phyloP scores from a whole-genome alignment of 1,140 invertebrate genomes.

The Macrostomum lignano region DNA sequence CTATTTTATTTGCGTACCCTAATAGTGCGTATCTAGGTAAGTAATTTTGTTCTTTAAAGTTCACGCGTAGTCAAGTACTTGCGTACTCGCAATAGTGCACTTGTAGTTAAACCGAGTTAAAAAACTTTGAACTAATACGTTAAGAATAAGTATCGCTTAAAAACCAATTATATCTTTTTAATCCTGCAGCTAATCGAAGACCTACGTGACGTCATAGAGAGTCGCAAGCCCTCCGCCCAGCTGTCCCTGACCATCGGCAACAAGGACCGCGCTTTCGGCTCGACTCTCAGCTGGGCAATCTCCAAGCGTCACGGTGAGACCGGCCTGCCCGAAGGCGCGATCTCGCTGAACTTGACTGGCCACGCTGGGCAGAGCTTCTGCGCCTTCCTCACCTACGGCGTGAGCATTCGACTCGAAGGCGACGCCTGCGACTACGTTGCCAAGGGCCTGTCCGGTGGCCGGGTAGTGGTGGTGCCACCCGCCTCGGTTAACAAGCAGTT shows the following conservation, averaged over 20 bases:
- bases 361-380: slow-evolving; percentile 97
- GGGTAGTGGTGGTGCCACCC: slow-evolving; percentile 69
- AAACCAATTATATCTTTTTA: no score
- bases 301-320: slow-evolving; percentile 59
- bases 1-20: no score
- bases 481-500: slow-evolving; percentile 43
- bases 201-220: no score
- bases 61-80: no score
- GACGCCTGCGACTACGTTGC: slow-evolving; percentile 97
- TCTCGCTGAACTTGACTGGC: slow-evolving; percentile 56
- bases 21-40: no score
- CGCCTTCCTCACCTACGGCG: slow-evolving; percentile 69
- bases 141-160: background rate
- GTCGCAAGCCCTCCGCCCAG: no score
- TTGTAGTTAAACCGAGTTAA: no score
- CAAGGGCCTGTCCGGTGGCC: slow-evolving; percentile 74
- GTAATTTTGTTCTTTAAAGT: no score
- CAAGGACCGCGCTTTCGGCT: slow-evolving; percentile 61
- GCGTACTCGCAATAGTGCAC: background rate
- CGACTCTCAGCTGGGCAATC: slow-evolving; percentile 72
- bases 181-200: no score
- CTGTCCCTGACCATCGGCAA: slow-evolving; percentile 66
- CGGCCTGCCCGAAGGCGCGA: slow-evolving; percentile 52
- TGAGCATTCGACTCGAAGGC: slow-evolving; percentile 64
- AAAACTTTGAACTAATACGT: slow-evolving; percentile 8